These are phyloP conservation scores for Pyrrhosoma nymphula DNA, from an alignment of 2,888 invertebrate genomes.

Conservation along the genomic window DNA sequence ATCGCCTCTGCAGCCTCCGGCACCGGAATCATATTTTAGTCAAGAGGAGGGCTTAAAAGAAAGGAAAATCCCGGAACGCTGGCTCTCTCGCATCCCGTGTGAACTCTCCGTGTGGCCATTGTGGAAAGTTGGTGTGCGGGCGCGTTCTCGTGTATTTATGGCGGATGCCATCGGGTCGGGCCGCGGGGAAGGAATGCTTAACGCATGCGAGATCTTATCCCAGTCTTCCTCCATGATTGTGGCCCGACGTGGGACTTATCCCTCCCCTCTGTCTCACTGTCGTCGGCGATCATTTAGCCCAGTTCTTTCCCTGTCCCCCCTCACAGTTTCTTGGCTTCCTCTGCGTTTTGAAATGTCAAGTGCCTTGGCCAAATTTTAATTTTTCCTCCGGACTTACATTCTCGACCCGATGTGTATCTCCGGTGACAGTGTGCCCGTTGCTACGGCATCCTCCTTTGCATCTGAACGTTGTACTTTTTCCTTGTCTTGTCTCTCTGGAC, in stretches of 20 bases:
- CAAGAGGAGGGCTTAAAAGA: not conserved
- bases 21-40: not conserved
- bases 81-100: not conserved
- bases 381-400: not conserved
- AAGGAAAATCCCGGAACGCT: not conserved
- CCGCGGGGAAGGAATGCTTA: not conserved
- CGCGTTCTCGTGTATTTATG: conserved; percentile 22
- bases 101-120: not conserved
- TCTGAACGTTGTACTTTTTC: not conserved
- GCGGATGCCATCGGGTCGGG: not conserved
- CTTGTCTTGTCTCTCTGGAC: not conserved
- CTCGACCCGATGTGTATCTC: not conserved
- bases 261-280: not conserved
- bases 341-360: not conserved
- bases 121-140: not conserved
- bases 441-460: not conserved
- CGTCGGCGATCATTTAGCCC: not conserved
- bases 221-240: not conserved
- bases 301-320: not conserved
- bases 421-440: not conserved
- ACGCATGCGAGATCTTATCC: conserved; percentile 7
- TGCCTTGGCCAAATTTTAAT: conserved; percentile 7
- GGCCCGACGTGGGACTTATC: not conserved
- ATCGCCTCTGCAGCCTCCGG: not conserved
- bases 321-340: not conserved